Conservation (phyloP, 2,113 vertebrate species). For the Psilopogon haemacephalus region DNA sequence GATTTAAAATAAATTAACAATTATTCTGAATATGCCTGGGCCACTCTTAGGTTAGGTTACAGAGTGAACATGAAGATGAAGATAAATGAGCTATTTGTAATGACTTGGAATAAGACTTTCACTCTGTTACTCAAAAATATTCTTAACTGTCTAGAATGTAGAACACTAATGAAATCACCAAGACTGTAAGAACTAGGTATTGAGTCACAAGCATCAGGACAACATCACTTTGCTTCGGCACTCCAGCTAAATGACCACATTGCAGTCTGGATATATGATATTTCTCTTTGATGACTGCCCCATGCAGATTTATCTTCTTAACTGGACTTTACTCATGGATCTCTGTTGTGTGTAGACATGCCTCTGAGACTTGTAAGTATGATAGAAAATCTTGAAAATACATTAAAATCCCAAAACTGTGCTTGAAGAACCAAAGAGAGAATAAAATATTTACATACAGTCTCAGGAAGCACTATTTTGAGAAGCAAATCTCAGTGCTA, state of each 20-base stretch:
- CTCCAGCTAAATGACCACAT: background rate
- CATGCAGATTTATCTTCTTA: background rate
- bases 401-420: background rate
- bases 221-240: background rate
- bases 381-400: background rate
- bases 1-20: background rate
- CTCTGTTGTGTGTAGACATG: background rate
- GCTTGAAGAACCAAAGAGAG: background rate
- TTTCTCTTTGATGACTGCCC: background rate
- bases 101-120: background rate
- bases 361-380: background rate
- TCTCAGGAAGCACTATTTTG: background rate
- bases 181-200: background rate
- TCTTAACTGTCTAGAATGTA: background rate
- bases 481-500: background rate
- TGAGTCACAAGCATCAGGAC: background rate
- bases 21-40: background rate
- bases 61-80: background rate
- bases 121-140: background rate
- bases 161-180: fast-evolving
- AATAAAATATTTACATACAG: background rate
- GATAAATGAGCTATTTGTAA: background rate
- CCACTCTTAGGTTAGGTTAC: background rate
- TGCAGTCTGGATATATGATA: background rate
- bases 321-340: background rate